Conservation (phyloP, 1,140 invertebrate genomes). For the Trichoplusia ni region DNA sequence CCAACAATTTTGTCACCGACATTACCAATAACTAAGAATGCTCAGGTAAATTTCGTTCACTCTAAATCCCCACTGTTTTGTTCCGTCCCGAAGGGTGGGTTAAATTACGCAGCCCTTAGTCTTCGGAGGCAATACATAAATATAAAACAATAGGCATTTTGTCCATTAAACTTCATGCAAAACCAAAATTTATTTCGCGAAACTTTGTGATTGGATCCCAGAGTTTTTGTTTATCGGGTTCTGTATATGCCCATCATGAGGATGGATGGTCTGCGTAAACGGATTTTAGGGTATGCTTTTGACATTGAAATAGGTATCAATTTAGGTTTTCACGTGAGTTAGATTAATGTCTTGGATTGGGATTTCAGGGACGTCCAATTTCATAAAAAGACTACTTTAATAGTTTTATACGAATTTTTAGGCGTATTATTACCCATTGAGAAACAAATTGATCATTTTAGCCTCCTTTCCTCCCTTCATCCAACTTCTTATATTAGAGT, state of each 20-base stretch:
- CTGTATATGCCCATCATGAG: not conserved
- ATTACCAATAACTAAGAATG: constrained; percentile 18
- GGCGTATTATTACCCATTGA: too few species aligned
- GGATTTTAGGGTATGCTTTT: constrained; percentile 7
- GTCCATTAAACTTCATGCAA: constrained; percentile 45
- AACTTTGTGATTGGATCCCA: constrained; percentile 44
- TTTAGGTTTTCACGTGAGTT: constrained; percentile 16
- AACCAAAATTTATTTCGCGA: constrained; percentile 39
- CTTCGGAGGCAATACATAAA: constrained; percentile 48
- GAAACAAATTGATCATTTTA: too few species aligned
- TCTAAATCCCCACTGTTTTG: constrained; percentile 36
- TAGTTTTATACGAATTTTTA: too few species aligned
- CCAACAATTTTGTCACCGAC: not conserved
- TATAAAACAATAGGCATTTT: constrained; percentile 51
- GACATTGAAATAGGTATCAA: constrained; percentile 29
- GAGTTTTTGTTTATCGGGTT: constrained; percentile 29
- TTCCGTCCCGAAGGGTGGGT: constrained; percentile 30
- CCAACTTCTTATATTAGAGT: too few species aligned
- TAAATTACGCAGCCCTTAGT: constrained; percentile 41
- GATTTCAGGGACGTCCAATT: not conserved
- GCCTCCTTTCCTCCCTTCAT: too few species aligned
- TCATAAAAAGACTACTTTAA: not conserved
- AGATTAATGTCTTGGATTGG: constrained; percentile 12
- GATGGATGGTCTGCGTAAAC: not conserved
- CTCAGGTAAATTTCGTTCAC: constrained; percentile 37